Evolutionary conservation across 2,888 invertebrate species (phyloP).

Genomic region (Beris morrisii): DNA sequence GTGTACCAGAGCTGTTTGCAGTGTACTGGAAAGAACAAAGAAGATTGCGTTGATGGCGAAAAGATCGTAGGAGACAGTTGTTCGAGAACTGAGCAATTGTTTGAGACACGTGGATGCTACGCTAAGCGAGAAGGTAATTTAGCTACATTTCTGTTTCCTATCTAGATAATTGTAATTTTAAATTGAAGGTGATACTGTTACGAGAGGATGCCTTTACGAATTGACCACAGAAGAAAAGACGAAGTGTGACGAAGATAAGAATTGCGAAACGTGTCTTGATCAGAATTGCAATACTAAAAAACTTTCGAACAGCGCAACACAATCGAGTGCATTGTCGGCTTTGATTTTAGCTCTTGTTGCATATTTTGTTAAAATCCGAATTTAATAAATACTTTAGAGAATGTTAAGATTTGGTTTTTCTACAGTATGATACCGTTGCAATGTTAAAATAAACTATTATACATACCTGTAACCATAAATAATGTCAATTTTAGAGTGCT

Average conservation of each 20-base stretch:
- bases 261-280: conserved; percentile 5
- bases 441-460: too few relatives aligned
- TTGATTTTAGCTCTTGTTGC: conserved; percentile 7
- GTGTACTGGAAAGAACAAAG: conserved; percentile 1
- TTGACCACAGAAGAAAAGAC: conserved; percentile 23
- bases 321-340: not conserved
- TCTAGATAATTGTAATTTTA: not conserved
- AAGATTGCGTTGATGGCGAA: conserved; percentile 1
- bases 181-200: conserved; percentile 32
- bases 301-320: not conserved
- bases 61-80: conserved; percentile 2
- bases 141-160: not conserved
- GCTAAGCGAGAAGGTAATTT: conserved; percentile 36
- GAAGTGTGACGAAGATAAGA: conserved; percentile 20
- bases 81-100: conserved; percentile 12
- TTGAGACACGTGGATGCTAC: conserved; percentile 41
- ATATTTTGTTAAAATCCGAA: not conserved
- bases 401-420: too few relatives aligned
- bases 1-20: conserved; percentile 16
- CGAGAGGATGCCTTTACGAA: conserved; percentile 38
- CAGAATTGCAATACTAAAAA: conserved; percentile 19
- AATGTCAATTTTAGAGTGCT: too few relatives aligned
- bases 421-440: too few relatives aligned
- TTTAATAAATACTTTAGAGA: too few relatives aligned
- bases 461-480: too few relatives aligned